Base-by-base conservation (phyloP, 2,888 invertebrate genomes). In the Drepana falcataria region DNA sequence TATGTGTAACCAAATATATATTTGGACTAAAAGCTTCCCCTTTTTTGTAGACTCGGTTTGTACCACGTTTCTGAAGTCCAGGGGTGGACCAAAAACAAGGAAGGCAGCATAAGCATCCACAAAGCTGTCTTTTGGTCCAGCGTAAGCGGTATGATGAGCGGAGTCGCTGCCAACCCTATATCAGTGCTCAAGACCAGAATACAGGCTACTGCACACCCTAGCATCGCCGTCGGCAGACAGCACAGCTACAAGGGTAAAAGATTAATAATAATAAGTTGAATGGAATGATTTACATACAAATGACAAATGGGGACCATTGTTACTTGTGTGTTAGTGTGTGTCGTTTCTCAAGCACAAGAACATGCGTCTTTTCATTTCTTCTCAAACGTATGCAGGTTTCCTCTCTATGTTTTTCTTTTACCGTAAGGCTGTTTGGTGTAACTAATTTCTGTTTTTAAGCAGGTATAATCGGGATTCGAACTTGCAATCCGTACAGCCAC, bases 161-260 rank as follows among this genome's bases (percentile, higher is more conserved):
- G 95, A 0, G 84, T 93, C 49, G 79, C 93, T 34, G 94, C 94
- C 34, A 96, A 95, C 76, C 97, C 97, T 0, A 92, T 95, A 47
- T 96, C 95, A 59, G 91, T 96, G 76, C 91, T 97, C 6, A 97
- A 97, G 89, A 97, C 96, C 1, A 81, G 91, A 61, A 92, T 97
- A 54, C 97, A 97, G 78, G 93, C 96, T 0, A 92, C 94, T 62
- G 93, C 96, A 4, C 93, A 92, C 51, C 91, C 93, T 4, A 91
- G 93, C 53, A 96, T 96, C 66, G 97, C 97, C 34, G 97, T 97
- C 1, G 97, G 97, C 0, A 92, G 94, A 75, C 97, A 97, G 75
- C 96, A 97, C 81, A 81, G 92, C 5, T 96, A 97, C 78, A 85
- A 82, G 62, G 90, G 90, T 88, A 67, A 35, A 41, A 9, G 35